Conservation (phyloP, 2,888 invertebrate genomes). For the Euphydryas editha region DNA sequence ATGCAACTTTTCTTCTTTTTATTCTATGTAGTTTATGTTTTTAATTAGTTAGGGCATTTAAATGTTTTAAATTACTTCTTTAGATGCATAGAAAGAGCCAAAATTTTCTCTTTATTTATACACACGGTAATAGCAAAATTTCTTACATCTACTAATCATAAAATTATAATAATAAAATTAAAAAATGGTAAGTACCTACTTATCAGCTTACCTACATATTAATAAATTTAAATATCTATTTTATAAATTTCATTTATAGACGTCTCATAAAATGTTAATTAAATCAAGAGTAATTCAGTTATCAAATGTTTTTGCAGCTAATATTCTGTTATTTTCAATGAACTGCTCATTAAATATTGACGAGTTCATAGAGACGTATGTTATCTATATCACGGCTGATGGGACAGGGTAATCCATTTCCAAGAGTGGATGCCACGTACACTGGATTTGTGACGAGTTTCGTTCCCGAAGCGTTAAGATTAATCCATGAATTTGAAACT, state of each 20-base stretch:
- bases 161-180: too few species aligned
- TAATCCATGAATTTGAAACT: conserved; percentile 49
- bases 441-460: conserved; percentile 60
- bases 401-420: conserved; percentile 63
- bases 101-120: too few species aligned
- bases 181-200: too few species aligned
- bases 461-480: conserved; percentile 61
- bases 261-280: neutral
- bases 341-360: conserved; percentile 38
- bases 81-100: neutral
- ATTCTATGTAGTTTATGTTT: conserved; percentile 35
- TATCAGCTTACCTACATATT: too few species aligned
- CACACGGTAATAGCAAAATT: too few species aligned
- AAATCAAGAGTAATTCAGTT: neutral
- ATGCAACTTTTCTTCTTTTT: conserved; percentile 63
- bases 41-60: conserved; percentile 9
- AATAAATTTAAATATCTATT: too few species aligned
- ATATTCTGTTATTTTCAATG: conserved; percentile 9
- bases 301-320: conserved; percentile 1
- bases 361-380: conserved; percentile 50
- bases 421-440: conserved; percentile 62
- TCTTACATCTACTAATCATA: too few species aligned
- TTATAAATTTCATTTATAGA: too few species aligned
- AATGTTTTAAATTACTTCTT: neutral
- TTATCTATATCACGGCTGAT: conserved; percentile 62